phyloP scores from a whole-genome alignment of 2,113 vertebrate species.

The Ptilorrhoa leucosticta region DNA sequence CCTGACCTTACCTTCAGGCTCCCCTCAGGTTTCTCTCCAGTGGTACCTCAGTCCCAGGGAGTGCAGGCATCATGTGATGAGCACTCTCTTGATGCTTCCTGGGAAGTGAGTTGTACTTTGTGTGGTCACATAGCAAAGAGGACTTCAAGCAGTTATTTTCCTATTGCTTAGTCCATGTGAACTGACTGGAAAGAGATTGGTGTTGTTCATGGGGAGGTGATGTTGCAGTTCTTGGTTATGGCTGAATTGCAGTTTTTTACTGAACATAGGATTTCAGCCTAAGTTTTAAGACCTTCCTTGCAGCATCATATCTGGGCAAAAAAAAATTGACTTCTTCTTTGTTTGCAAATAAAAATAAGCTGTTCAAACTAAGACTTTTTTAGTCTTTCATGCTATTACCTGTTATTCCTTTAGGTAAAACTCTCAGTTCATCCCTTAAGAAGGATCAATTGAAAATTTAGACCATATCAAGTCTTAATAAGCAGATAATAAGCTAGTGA shows the following conservation, averaged over 20 bases:
- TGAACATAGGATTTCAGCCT: not conserved
- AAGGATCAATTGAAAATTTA: not conserved
- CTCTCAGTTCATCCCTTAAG: not conserved
- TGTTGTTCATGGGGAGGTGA: not conserved
- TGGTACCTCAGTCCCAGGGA: fast-evolving
- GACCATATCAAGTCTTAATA: not conserved
- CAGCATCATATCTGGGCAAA: not conserved
- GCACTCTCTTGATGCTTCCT: fast-evolving
- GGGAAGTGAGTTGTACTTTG: not conserved
- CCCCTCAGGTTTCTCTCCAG: fast-evolving
- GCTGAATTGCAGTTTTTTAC: not conserved
- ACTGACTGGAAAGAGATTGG: not conserved
- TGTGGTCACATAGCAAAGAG: not conserved
- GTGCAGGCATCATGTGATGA: fast-evolving
- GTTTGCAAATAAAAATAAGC: not conserved
- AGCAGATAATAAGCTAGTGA: not conserved
- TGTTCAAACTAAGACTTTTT: not conserved
- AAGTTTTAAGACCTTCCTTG: not conserved
- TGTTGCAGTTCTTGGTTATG: not conserved
- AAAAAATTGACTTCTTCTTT: not conserved
- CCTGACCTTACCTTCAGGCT: not conserved
- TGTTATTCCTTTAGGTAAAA: not conserved
- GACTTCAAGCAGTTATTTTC: not conserved
- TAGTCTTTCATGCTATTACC: not conserved
- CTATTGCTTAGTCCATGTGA: fast-evolving